Evolutionary conservation across 2,888 invertebrate species (phyloP), one percentile per base, ranked within the genome.

Genomic region (Acleris sparsana): DNA sequence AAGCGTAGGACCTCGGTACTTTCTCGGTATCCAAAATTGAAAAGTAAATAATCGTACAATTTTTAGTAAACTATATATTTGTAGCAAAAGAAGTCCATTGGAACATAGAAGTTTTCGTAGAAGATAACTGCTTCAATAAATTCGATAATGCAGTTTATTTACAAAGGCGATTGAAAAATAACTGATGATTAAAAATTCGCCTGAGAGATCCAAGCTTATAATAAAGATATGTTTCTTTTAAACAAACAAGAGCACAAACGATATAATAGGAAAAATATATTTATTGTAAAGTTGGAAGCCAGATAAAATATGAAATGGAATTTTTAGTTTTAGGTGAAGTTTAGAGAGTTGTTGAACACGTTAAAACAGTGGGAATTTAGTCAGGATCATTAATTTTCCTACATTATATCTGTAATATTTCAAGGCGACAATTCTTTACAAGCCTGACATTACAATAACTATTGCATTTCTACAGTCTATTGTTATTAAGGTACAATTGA

Each of bases 101-200:
- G 22, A 51, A 60, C 51, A n/a, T 46, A 46, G n/a, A 13, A 52
- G 25, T 7, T 46, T 18, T 77, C 84, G 86, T 86, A 80, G 84
- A 86, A 86, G 85, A 86, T 84, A 86, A 80, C 77, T 82, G 82
- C 76, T 82, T 76, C 77, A 78, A 75, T 80, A 84, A 80, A 82
- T 80, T 82, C 81, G 79, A 81, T 67, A 69, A 78, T 76, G 80
- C 74, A 75, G 25, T 62, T 57, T 57, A 53, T 55, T 39, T 49
- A 56, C 55, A 62, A 44, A 44, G 43, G 60, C 43, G 17, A 52
- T 39, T 52, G 7, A 51, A 52, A 69, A 71, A 67, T 68, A 53
- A 39, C 39, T 13, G 39, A 39, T 39, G 60, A 70, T 33, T 29
- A 57, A 69, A 63, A 67, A 55, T 73, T 69, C 62, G 39, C 65